Base-by-base conservation (phyloP, 1,140 invertebrate species). In the Drosophila subpulchrella region DNA sequence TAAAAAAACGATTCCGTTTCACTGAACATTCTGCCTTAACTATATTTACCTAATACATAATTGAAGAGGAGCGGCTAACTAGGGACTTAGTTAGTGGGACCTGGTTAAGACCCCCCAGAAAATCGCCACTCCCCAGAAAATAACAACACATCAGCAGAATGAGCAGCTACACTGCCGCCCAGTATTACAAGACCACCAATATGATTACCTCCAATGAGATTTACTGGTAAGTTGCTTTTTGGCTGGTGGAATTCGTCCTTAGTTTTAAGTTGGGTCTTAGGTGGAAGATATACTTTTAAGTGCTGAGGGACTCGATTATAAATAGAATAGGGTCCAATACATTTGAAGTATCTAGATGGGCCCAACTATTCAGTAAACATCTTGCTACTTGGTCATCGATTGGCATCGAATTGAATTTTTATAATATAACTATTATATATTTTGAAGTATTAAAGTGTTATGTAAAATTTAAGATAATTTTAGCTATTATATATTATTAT, bases 201-300 rank as follows among this genome's bases (percentile, higher is more conserved):
- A 91, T 91, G 90, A 86, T 91, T 90, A 91, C 90, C 74, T 91
- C 90, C 67, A 91, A 91, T 63, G 90, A 91, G 66, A 91, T 91
- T 75, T 91, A 91, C 82, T 91, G 90, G 90, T 91, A 77, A 91
- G 90, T 91, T 60, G 50, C 30, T 24, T 13, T 13, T 34, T 48
- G 11, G 24, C 53, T 48, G 15, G 41, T 47, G 20, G 17, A 5
- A 50, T 32, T 65, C 60, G 54, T 75, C 58, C 73, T 78, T 51
- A 20, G 30, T 36, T 51, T 17, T 36, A 11, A 6, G 15, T 12
- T 10, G 15, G 27, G 34, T 0, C 4, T 27, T 32, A 57, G 8
- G 15, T 63, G 32, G 20, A 39, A 20, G 57, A 2, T 13, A 46
- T 30, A 44, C 38, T 51, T 50, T 44, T 47, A 10, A 6, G 32